These are phyloP conservation scores for Struthidea cinerea DNA, from an alignment of 2,113 vertebrate species.

Conservation along the genomic window DNA sequence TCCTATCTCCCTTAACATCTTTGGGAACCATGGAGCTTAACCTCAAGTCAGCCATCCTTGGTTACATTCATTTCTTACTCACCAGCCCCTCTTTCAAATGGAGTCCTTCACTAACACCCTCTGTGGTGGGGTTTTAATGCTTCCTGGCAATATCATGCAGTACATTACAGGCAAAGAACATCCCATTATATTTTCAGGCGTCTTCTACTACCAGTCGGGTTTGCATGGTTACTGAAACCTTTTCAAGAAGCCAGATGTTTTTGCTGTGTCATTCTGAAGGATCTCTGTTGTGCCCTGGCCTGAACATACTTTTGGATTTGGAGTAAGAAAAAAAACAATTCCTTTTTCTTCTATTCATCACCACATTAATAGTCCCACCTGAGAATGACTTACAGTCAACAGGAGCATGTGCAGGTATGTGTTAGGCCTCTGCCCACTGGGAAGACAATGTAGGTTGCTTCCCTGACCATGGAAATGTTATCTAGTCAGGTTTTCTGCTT, in stretches of 20 bases:
- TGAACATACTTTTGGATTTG: neutral
- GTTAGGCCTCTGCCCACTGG: neutral
- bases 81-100: neutral
- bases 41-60: neutral
- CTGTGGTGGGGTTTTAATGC: neutral
- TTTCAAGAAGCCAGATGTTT: neutral
- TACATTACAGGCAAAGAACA: neutral
- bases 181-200: neutral
- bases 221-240: neutral
- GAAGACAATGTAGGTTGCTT: neutral
- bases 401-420: neutral
- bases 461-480: neutral
- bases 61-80: neutral
- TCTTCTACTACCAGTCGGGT: neutral
- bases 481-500: neutral
- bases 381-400: neutral
- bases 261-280: neutral
- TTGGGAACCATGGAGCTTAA: neutral
- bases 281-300: neutral
- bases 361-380: neutral
- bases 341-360: neutral
- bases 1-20: neutral
- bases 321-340: neutral
- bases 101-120: neutral
- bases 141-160: neutral